phyloP scores from a whole-genome alignment of 2,888 invertebrate genomes.

The Acrobasis consociella region DNA sequence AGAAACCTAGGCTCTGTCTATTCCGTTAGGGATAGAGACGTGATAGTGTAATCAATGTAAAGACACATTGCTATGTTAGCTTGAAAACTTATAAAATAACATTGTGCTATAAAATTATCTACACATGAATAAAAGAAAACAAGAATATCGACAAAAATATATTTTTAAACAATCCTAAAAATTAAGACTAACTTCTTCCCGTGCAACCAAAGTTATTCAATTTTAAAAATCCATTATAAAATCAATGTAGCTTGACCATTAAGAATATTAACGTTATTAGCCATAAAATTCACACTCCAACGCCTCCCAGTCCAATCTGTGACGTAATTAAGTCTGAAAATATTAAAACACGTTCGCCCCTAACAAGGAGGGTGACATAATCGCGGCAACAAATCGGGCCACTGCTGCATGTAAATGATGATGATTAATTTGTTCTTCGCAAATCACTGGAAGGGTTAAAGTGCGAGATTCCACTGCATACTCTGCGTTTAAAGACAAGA shows the following conservation, averaged over 20 bases:
- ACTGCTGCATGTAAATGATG: conserved; percentile 82
- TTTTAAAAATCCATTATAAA: conserved; percentile 17
- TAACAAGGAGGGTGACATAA: conserved; percentile 80
- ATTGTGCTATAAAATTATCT: too few relatives aligned
- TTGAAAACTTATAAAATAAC: too few relatives aligned
- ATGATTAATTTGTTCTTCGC: conserved; percentile 82
- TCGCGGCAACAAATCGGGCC: conserved; percentile 82
- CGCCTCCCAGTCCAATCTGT: conserved; percentile 31
- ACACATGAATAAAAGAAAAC: too few relatives aligned
- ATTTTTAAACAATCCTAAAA: too few relatives aligned
- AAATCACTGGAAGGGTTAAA: conserved; percentile 82
- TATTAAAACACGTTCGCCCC: conserved; percentile 67
- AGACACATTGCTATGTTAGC: too few relatives aligned
- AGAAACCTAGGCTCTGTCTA: too few relatives aligned
- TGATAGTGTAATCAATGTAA: too few relatives aligned
- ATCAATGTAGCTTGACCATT: conserved; percentile 28
- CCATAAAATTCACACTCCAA: conserved; percentile 28
- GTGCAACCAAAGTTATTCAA: conserved; percentile 15
- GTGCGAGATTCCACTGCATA: conserved; percentile 49
- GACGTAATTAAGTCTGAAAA: conserved; percentile 61
- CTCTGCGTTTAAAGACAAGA: too few relatives aligned
- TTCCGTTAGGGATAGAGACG: too few relatives aligned
- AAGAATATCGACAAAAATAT: too few relatives aligned
- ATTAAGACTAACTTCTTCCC: too few relatives aligned
- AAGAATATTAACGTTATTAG: conserved; percentile 23